Evolutionary conservation across 2,888 invertebrate species (phyloP).

Genomic region (Schizaphis graminum): DNA sequence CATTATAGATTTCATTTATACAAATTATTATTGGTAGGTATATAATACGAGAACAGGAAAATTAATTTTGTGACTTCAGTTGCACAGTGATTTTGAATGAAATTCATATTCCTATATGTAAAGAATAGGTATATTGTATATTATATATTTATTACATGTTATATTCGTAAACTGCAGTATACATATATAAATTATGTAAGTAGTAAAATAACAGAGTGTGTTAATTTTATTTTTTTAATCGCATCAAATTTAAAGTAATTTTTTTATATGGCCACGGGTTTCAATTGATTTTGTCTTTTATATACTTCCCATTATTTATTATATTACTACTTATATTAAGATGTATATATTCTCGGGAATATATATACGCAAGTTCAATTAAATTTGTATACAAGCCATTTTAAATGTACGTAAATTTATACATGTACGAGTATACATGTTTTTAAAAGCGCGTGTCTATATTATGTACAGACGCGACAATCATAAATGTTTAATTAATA

Average conservation of each 20-base stretch:
- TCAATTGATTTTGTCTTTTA: constrained; percentile 6
- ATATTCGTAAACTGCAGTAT: not conserved
- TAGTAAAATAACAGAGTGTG: not conserved
- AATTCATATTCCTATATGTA: not conserved
- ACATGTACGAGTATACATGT: not conserved
- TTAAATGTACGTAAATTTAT: not conserved
- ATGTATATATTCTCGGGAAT: not conserved
- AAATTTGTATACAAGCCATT: not conserved
- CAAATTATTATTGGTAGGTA: not conserved
- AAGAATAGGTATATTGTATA: no score
- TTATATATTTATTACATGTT: not conserved
- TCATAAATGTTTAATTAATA: constrained; percentile 13
- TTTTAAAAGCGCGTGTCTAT: not conserved
- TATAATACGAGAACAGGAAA: not conserved
- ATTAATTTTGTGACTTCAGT: not conserved
- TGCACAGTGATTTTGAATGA: not conserved
- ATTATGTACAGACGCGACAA: not conserved
- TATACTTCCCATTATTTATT: not conserved
- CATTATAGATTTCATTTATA: not conserved
- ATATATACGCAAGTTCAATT: not conserved
- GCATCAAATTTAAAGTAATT: not conserved
- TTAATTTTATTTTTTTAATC: not conserved
- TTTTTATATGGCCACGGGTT: not conserved
- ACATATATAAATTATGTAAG: not conserved
- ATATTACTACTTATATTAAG: constrained; percentile 30